Percentiles rank a stretch among this genome's conserved stretches.
These are phyloP conservation scores for Sebastes iracundus DNA, from an alignment of 2,797 vertebrate species.

Conservation along the genomic window DNA sequence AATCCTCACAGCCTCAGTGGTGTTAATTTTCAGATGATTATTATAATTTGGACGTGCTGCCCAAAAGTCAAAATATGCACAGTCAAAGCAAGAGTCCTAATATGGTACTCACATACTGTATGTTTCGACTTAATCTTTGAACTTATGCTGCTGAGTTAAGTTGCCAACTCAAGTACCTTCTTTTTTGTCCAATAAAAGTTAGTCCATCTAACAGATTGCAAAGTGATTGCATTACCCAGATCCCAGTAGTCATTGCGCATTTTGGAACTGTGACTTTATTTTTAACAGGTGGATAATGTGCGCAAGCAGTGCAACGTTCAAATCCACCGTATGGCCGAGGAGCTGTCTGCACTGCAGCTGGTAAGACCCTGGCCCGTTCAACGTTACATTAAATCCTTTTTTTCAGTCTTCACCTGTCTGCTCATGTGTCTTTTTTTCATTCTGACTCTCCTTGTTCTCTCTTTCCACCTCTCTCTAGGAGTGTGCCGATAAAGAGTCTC, in stretches of 20 bases:
- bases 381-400: constrained; percentile 25
- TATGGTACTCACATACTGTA: not conserved
- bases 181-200: not conserved
- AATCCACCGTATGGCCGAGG: constrained; percentile 88
- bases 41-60: not conserved
- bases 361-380: constrained; percentile 74
- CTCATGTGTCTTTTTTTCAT: not conserved
- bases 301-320: constrained; percentile 89
- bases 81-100: not conserved
- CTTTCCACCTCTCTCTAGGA: constrained; percentile 74
- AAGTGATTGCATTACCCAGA: not conserved
- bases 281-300: constrained; percentile 86
- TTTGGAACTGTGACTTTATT: constrained; percentile 26
- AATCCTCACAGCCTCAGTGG: no score
- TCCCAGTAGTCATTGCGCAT: not conserved
- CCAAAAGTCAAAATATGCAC: not conserved
- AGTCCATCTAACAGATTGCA: not conserved
- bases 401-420: constrained; percentile 3
- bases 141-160: not conserved
- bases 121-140: not conserved
- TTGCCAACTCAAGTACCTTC: not conserved
- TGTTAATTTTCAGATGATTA: not conserved
- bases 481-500: constrained; percentile 91
- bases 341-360: constrained; percentile 90
- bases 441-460: not conserved